Percentiles rank a stretch among this genome's conserved stretches.
Evolutionary conservation across 1,140 invertebrate genomes (phyloP).

Genomic region (Drosophila asahinai): DNA sequence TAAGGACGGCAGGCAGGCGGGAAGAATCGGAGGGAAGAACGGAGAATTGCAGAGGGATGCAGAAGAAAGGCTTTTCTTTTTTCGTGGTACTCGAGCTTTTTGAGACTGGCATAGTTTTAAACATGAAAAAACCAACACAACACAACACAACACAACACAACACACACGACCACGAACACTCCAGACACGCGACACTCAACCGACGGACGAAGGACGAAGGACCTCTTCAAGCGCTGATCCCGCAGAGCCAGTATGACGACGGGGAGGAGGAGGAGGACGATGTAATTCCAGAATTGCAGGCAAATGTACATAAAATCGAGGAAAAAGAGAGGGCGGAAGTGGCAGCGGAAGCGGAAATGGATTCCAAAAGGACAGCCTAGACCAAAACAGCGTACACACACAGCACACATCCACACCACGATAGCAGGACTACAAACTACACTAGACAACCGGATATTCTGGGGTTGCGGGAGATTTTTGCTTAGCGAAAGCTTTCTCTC

Average conservation of each 20-base stretch:
- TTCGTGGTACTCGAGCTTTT: conserved; percentile 85
- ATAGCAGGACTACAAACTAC: conserved; percentile 20
- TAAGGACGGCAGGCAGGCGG: conserved; percentile 13
- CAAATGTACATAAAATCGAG: conserved; percentile 30
- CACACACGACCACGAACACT: background rate
- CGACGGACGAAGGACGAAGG: conserved; percentile 5
- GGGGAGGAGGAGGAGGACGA: background rate
- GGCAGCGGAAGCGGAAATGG: conserved; percentile 12
- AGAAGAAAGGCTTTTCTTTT: conserved; percentile 49
- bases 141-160: conserved; percentile 4
- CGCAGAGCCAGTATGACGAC: background rate
- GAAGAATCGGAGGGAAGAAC: conserved; percentile 1
- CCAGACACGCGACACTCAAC: conserved; percentile 13
- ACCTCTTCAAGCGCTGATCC: conserved; percentile 18
- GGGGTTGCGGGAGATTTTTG: conserved; percentile 42
- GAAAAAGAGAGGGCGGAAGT: background rate
- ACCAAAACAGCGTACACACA: conserved; percentile 19
- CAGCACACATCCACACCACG: background rate
- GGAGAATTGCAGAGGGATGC: background rate
- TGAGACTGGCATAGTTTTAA: conserved; percentile 85
- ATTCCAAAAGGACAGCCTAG: conserved; percentile 18
- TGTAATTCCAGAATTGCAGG: background rate
- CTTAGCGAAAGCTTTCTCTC: conserved; percentile 55
- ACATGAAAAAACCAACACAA: conserved; percentile 33
- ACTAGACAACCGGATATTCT: conserved; percentile 27